A percentile compares a stretch with the other conserved stretches of the same genome.
Conservation (phyloP, 1,140 invertebrate species). For the Apis florea region DNA sequence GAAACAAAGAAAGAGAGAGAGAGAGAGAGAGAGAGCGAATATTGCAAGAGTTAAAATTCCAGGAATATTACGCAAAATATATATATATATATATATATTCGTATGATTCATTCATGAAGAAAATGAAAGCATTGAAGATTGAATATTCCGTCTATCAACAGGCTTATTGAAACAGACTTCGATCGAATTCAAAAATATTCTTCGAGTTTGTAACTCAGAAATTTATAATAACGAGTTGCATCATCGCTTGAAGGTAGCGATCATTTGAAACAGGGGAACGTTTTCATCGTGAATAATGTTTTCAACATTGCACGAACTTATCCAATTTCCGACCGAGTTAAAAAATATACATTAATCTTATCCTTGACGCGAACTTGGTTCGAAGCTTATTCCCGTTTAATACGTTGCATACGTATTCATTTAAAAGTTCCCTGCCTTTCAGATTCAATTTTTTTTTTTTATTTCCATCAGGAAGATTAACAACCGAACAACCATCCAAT, state of each 20-base stretch:
- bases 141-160: too few species aligned
- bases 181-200: neutral
- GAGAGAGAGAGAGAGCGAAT: accelerated
- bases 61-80: neutral
- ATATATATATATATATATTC: too few species aligned
- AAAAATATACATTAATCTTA: conserved; percentile 45
- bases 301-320: conserved; percentile 25
- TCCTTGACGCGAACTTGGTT: conserved; percentile 12
- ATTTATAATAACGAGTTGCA: conserved; percentile 1
- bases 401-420: conserved; percentile 20
- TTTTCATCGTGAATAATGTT: conserved; percentile 11
- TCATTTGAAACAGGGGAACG: conserved; percentile 5
- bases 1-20: neutral
- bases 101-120: too few species aligned
- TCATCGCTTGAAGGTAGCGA: neutral
- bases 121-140: too few species aligned
- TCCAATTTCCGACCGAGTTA: conserved; percentile 32
- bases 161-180: neutral
- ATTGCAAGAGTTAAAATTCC: too few species aligned
- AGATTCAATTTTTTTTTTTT: conserved; percentile 28
- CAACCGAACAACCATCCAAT: neutral
- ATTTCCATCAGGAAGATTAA: conserved; percentile 1
- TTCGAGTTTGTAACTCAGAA: neutral
- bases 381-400: conserved; percentile 19
- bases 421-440: neutral